phyloP scores from a whole-genome alignment of 2,888 invertebrate genomes.

The Tipula vernalis region DNA sequence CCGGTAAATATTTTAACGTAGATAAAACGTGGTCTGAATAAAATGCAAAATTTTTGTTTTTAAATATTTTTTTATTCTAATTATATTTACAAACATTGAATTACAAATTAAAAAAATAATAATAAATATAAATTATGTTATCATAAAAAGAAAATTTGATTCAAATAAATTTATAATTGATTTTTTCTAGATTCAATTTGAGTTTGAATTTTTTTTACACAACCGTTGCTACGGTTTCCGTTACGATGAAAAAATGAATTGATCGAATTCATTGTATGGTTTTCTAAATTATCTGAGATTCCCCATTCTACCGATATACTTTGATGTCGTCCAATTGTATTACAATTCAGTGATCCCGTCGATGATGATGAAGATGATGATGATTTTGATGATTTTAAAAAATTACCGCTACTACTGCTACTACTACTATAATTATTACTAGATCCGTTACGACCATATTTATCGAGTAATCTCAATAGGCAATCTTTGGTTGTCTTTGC shows the following conservation, averaged over 20 bases:
- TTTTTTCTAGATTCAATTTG: not conserved
- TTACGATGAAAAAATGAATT: constrained; percentile 66
- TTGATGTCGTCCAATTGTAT: constrained; percentile 47
- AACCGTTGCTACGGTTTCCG: constrained; percentile 19
- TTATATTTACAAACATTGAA: not conserved
- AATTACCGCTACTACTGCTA: constrained; percentile 29
- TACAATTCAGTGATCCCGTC: constrained; percentile 18
- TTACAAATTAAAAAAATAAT: not conserved
- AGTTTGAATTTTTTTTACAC: not conserved
- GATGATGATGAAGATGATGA: not conserved
- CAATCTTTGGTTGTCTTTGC: constrained; percentile 66
- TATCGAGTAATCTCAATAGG: constrained; percentile 57
- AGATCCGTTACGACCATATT: constrained; percentile 49
- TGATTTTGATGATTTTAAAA: not conserved
- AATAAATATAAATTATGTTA: not conserved
- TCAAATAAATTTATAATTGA: not conserved
- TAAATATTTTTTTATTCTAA: not conserved
- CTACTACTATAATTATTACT: constrained; percentile 32
- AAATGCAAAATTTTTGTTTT: not conserved
- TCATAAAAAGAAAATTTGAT: not conserved
- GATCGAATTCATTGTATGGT: constrained; percentile 66
- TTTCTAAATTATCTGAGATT: constrained; percentile 56
- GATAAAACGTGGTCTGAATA: not conserved
- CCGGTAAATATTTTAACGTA: not conserved
- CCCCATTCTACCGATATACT: constrained; percentile 68